Conservation (phyloP, 2,888 invertebrate genomes). For the Synergus itoensis region DNA sequence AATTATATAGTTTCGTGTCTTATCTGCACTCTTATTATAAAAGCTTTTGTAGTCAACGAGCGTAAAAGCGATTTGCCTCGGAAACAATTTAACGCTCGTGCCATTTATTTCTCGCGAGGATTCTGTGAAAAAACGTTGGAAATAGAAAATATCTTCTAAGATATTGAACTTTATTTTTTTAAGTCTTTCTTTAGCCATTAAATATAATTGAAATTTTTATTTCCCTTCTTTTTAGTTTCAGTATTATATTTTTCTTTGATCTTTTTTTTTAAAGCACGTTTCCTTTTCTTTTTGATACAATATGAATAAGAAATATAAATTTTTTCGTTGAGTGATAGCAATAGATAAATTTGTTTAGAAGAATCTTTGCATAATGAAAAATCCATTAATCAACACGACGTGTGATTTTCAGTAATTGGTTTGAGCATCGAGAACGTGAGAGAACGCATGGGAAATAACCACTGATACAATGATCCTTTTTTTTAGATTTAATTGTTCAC, state of each 20-base stretch:
- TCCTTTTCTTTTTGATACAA: background rate
- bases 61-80: slow-evolving; percentile 12
- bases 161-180: background rate
- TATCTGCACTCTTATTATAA: slow-evolving; percentile 16
- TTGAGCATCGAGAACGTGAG: slow-evolving; percentile 38
- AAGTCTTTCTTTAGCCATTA: no score
- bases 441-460: slow-evolving; percentile 32
- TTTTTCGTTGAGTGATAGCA: background rate
- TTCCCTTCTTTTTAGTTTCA: no score
- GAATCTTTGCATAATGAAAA: background rate
- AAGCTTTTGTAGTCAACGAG: slow-evolving; percentile 17
- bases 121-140: background rate
- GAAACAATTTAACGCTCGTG: background rate
- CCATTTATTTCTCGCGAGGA: background rate
- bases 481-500: slow-evolving; percentile 21
- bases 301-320: background rate
- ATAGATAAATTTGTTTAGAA: background rate
- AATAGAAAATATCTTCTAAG: background rate
- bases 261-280: background rate
- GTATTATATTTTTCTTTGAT: background rate
- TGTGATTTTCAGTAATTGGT: slow-evolving; percentile 32
- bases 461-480: slow-evolving; percentile 35
- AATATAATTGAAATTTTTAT: no score
- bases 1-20: slow-evolving; percentile 14
- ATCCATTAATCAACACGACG: slow-evolving; percentile 11